A percentile compares a stretch with the other conserved stretches of the same genome.
phyloP scores from a whole-genome alignment of 2,888 invertebrate genomes.

The Leptogaster cylindrica region DNA sequence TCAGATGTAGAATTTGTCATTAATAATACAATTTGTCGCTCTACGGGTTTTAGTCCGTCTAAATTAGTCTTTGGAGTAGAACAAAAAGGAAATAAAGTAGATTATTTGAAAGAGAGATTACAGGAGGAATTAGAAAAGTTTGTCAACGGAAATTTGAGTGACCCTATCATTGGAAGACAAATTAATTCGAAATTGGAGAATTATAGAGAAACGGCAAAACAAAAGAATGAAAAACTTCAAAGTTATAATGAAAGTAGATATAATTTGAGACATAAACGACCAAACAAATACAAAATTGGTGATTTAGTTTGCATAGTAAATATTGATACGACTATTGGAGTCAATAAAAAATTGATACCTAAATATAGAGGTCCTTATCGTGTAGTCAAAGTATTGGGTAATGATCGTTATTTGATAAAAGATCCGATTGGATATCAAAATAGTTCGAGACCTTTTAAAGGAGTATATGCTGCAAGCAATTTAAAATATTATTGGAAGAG shows the following conservation, averaged over 20 bases:
- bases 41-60: slow-evolving; percentile 49
- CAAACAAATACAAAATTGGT: slow-evolving; percentile 43
- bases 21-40: slow-evolving; percentile 51
- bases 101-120: neutral
- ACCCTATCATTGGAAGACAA: too few species aligned
- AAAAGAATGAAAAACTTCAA: neutral
- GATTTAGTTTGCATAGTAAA: slow-evolving; percentile 51
- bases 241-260: neutral
- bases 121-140: neutral
- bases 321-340: slow-evolving; percentile 48
- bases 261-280: neutral
- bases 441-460: slow-evolving; percentile 46
- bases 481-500: too few species aligned
- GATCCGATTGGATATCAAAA: slow-evolving; percentile 49
- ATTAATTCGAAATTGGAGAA: too few species aligned
- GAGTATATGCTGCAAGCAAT: slow-evolving; percentile 4
- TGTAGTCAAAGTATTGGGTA: slow-evolving; percentile 47
- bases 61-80: slow-evolving; percentile 51
- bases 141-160: too few species aligned
- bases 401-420: slow-evolving; percentile 46
- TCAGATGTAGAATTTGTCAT: slow-evolving; percentile 49
- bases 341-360: slow-evolving; percentile 50
- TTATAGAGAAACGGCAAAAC: too few species aligned
- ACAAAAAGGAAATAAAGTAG: slow-evolving; percentile 48
- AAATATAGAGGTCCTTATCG: slow-evolving; percentile 50